Percentiles rank a stretch among this genome's conserved stretches.
These are phyloP conservation scores for Pterostichus madidus DNA, from an alignment of 2,888 invertebrate species.

Conservation along the genomic window DNA sequence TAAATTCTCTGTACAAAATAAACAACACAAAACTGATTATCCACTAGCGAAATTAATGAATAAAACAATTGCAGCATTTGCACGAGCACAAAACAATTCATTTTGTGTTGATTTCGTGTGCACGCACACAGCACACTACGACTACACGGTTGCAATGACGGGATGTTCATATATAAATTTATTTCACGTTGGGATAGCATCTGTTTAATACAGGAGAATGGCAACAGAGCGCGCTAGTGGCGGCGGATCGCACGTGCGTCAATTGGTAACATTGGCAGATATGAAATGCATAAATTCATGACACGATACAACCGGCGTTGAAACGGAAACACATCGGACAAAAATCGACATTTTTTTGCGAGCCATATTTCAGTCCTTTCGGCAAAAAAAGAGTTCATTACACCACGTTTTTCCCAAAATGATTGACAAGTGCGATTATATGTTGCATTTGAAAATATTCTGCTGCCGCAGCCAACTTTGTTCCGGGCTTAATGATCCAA, in stretches of 20 bases:
- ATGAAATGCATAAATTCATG: constrained; percentile 64
- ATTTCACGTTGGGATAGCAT: constrained; percentile 23
- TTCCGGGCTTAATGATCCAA: constrained; percentile 33
- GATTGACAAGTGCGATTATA: constrained; percentile 49
- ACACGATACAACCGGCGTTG: constrained; percentile 45
- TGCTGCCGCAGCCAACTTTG: constrained; percentile 1
- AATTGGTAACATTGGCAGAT: constrained; percentile 61
- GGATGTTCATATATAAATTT: constrained; percentile 17
- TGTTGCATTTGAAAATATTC: constrained; percentile 40
- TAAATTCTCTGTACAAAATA: constrained; percentile 14
- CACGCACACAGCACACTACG: background rate
- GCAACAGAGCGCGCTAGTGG: constrained; percentile 18
- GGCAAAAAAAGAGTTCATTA: constrained; percentile 50
- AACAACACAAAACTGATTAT: constrained; percentile 38
- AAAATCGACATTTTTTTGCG: constrained; percentile 41
- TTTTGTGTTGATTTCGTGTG: constrained; percentile 36
- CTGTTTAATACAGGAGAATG: constrained; percentile 20
- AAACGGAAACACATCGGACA: constrained; percentile 50
- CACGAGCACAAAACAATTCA: constrained; percentile 26
- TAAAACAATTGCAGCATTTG: constrained; percentile 45
- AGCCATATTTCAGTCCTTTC: constrained; percentile 40
- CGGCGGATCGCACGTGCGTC: constrained; percentile 40
- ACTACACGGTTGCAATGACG: background rate
- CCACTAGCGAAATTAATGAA: constrained; percentile 42
- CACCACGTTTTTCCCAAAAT: constrained; percentile 15